These are phyloP conservation scores for Gari tellinella DNA, from an alignment of 2,888 invertebrate genomes.

Conservation along the genomic window DNA sequence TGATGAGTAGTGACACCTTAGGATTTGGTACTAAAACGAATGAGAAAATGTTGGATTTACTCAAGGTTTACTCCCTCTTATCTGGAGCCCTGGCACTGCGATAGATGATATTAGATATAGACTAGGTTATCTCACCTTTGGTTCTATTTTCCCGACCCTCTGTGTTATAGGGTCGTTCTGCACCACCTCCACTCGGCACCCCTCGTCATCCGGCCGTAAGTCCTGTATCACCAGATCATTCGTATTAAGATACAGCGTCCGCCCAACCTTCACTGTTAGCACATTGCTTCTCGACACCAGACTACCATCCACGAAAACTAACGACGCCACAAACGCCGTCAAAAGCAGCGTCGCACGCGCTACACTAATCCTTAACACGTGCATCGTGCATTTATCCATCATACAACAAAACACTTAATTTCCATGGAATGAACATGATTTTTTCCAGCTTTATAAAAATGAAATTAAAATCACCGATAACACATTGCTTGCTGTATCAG, in stretches of 20 bases:
- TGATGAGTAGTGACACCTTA: too few relatives aligned
- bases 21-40: too few relatives aligned
- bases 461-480: not conserved
- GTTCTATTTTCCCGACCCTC: slow-evolving; percentile 81
- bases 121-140: slow-evolving; percentile 78
- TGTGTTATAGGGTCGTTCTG: slow-evolving; percentile 82
- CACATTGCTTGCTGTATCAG: slow-evolving; percentile 3
- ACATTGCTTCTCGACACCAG: slow-evolving; percentile 70
- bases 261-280: slow-evolving; percentile 78
- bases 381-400: slow-evolving; percentile 14
- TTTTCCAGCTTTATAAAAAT: not conserved
- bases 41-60: too few relatives aligned
- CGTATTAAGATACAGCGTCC: slow-evolving; percentile 74
- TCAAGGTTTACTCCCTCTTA: too few relatives aligned
- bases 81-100: too few relatives aligned
- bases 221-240: slow-evolving; percentile 75
- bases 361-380: not conserved
- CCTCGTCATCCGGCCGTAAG: slow-evolving; percentile 69
- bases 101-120: too few relatives aligned
- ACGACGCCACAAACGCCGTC: slow-evolving; percentile 16
- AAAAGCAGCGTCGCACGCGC: slow-evolving; percentile 2
- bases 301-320: slow-evolving; percentile 50
- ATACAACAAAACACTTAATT: slow-evolving; percentile 9
- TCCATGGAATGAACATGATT: slow-evolving; percentile 17
- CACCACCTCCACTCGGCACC: slow-evolving; percentile 82